phyloP scores from a whole-genome alignment of 1,140 invertebrate species.

The Cephus cinctus region DNA sequence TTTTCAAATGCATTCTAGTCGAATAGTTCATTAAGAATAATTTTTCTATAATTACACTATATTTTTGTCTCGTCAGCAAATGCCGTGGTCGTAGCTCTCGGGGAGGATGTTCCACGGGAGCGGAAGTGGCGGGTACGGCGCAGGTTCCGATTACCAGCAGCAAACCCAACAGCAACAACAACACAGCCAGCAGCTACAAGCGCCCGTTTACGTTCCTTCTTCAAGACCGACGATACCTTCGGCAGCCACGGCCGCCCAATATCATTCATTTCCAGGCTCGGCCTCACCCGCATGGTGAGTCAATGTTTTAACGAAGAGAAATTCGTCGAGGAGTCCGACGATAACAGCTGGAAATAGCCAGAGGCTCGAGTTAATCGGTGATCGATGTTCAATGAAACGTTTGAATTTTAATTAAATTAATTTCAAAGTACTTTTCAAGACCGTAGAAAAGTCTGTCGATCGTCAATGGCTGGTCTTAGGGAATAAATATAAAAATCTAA shows the following conservation, averaged over 20 bases:
- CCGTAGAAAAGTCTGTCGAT: background rate
- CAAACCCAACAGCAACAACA: conserved; percentile 48
- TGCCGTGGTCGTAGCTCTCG: conserved; percentile 35
- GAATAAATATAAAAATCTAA: too few relatives aligned
- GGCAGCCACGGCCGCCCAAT: conserved; percentile 47
- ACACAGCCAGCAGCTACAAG: conserved; percentile 46
- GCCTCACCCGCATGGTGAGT: conserved; percentile 50
- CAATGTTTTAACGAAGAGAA: conserved; percentile 1
- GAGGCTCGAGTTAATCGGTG: too few relatives aligned
- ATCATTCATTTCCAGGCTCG: conserved; percentile 49
- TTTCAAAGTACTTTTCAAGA: background rate
- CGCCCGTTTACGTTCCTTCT: conserved; percentile 52
- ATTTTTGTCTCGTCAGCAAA: conserved; percentile 25
- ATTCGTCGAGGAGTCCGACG: background rate
- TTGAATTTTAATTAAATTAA: too few relatives aligned
- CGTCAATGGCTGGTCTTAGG: too few relatives aligned
- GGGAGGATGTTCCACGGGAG: conserved; percentile 54
- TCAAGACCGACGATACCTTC: conserved; percentile 48
- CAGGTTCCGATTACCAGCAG: conserved; percentile 51
- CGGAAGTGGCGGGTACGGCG: conserved; percentile 50
- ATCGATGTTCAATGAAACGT: too few relatives aligned
- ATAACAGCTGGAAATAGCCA: background rate
- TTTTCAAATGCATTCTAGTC: too few relatives aligned
- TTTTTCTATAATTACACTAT: too few relatives aligned
- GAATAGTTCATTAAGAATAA: too few relatives aligned